Percentiles rank a stretch among this genome's conserved stretches.
Conservation (phyloP, 2,113 vertebrate species). For the Microtus ochrogaster region DNA sequence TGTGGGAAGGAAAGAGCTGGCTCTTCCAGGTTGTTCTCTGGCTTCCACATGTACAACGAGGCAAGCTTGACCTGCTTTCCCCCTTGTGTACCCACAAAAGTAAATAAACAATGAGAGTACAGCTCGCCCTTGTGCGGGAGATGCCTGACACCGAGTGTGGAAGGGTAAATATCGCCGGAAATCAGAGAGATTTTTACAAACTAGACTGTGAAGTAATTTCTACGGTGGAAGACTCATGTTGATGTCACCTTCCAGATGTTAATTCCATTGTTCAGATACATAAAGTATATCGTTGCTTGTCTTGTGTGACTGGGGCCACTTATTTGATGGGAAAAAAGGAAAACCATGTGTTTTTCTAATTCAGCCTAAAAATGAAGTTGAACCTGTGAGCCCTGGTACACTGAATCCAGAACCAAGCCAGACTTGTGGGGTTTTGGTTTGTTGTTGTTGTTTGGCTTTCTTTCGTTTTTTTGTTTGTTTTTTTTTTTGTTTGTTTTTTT, state of each 20-base stretch:
- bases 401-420: neutral
- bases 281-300: constrained; percentile 58
- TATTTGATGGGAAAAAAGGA: constrained; percentile 9
- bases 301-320: neutral
- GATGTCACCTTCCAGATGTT: constrained; percentile 84
- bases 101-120: neutral
- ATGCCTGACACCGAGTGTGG: neutral
- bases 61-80: neutral
- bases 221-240: constrained; percentile 74
- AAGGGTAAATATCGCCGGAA: neutral
- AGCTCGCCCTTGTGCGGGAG: neutral
- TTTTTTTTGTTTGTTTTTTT: neutral
- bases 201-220: constrained; percentile 16
- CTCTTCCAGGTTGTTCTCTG: neutral
- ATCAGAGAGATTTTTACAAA: neutral
- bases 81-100: fast-evolving
- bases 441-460: too few species aligned
- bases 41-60: too few species aligned
- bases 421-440: neutral
- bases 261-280: constrained; percentile 54
- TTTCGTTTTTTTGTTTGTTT: neutral
- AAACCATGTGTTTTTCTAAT: constrained; percentile 68
- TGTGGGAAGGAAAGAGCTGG: neutral
- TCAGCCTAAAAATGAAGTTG: neutral
- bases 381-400: neutral